A percentile compares a stretch with the other conserved stretches of the same genome.
Conservation (phyloP, 2,888 invertebrate species). For the Elmis aenea region DNA sequence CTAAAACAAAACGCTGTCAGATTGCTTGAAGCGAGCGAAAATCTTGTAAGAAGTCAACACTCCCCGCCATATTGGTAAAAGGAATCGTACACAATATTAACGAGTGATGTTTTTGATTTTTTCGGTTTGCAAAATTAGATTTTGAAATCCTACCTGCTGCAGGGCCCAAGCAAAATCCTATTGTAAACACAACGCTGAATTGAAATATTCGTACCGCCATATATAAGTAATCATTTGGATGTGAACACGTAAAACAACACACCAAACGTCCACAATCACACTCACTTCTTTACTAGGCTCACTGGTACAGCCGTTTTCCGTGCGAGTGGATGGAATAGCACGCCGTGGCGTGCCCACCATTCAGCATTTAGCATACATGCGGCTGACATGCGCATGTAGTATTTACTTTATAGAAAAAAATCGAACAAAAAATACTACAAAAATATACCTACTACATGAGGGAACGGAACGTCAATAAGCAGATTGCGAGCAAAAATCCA, state of each 20-base stretch:
- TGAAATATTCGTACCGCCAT: constrained; percentile 75
- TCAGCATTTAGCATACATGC: constrained; percentile 32
- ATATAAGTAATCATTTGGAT: constrained; percentile 68
- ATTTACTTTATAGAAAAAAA: constrained; percentile 19
- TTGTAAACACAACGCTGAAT: constrained; percentile 60
- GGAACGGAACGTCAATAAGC: constrained; percentile 6
- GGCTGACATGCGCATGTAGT: constrained; percentile 29
- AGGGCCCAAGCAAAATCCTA: constrained; percentile 44
- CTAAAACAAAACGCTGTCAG: too few species aligned
- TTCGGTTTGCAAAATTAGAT: neutral
- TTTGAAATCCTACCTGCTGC: constrained; percentile 28
- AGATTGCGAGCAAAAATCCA: too few species aligned
- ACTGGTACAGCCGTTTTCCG: constrained; percentile 43
- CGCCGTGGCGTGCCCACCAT: constrained; percentile 30
- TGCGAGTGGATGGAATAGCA: constrained; percentile 48
- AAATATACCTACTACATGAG: constrained; percentile 11
- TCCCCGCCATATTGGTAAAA: constrained; percentile 35
- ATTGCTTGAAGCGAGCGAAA: too few species aligned
- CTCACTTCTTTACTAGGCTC: constrained; percentile 25
- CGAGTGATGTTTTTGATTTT: neutral
- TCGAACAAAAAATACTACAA: constrained; percentile 8
- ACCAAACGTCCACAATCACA: constrained; percentile 26
- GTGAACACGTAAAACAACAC: constrained; percentile 36
- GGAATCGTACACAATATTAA: constrained; percentile 18
- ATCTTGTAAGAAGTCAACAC: constrained; percentile 27